Base-by-base conservation (phyloP, 2,888 invertebrate genomes). In the Drosophila recens region DNA sequence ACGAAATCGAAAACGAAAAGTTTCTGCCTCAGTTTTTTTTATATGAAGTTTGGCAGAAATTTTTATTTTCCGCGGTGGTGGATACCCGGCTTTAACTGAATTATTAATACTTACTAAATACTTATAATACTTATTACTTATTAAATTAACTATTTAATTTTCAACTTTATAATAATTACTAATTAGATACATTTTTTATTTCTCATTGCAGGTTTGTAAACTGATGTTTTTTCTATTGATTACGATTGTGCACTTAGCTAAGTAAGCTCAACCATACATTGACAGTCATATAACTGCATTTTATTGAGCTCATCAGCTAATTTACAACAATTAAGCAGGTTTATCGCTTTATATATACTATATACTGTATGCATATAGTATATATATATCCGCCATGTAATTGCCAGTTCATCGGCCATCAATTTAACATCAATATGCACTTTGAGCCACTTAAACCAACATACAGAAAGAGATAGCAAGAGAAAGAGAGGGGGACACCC, bases 391-490 rank as follows among this genome's bases (percentile, higher is more conserved):
- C 52, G 66, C 52, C 15, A 3, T 66, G 56, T 67, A 79, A 77
- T 77, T 80, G 70, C 57, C 77, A 65, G 58, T 67, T 79, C 63
- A 79, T 69, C 57, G 73, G 54, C 73, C 80, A 69, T 52, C 67
- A 68, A 71, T 80, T 67, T 62, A 75, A 84, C 86, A 80, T 82
- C 78, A 72, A 69, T 82, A 74, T 86, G 83, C 83, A 82, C 87
- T 84, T 73, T 70, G 65, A 66, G 67, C 62, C 68, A 71, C 82
- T 79, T 82, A 76, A 72, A 62, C 53, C 27, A 40, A 43, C 33
- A 59, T 33, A 52, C 3, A 23, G 33, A 42, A 30, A 23, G 58
- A 38, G 38, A n/a, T 8, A n/a, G n/a, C 3, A 38, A 30, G 30
- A 5, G 45, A 36, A 27, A 34, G n/a, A 30, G 13, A 27, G 30